A percentile compares a stretch with the other conserved stretches of the same genome.
Evolutionary conservation across 2,113 vertebrate genomes (phyloP).

Genomic region (Conger conger): DNA sequence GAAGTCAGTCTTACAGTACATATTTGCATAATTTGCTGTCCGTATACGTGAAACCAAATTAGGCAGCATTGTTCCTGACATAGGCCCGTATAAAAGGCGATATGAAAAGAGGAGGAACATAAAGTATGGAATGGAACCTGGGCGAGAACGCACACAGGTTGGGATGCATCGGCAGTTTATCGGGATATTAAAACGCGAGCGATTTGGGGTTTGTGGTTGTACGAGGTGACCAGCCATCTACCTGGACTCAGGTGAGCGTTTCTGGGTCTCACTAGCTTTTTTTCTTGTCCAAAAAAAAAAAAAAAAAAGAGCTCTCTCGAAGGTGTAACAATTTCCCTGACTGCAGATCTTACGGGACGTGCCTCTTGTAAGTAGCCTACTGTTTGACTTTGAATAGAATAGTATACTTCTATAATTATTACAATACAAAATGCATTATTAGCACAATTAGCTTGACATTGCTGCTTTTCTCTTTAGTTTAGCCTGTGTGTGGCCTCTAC

Average conservation of each 20-base stretch:
- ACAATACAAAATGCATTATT: too few species aligned
- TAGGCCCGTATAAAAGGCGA: constrained; percentile 12
- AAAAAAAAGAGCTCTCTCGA: too few species aligned
- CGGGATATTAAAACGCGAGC: neutral
- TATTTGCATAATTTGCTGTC: constrained; percentile 28
- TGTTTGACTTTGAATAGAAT: too few species aligned
- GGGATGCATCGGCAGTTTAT: neutral
- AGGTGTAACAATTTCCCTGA: too few species aligned
- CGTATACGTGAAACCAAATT: constrained; percentile 29
- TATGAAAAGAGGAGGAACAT: neutral
- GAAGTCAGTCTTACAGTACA: neutral
- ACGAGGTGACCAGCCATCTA: neutral
- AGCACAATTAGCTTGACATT: too few species aligned
- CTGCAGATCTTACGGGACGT: too few species aligned
- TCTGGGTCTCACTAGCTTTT: neutral
- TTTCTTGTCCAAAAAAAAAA: neutral
- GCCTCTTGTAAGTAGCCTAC: too few species aligned
- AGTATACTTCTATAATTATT: too few species aligned
- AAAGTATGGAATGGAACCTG: neutral
- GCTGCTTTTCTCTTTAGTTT: too few species aligned
- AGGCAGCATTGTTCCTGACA: constrained; percentile 5
- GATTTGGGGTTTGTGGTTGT: neutral
- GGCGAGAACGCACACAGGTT: neutral
- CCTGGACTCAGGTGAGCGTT: neutral
- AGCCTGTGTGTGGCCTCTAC: too few species aligned